Conservation (phyloP, 2,888 invertebrate genomes). For the Ceriagrion tenellum region DNA sequence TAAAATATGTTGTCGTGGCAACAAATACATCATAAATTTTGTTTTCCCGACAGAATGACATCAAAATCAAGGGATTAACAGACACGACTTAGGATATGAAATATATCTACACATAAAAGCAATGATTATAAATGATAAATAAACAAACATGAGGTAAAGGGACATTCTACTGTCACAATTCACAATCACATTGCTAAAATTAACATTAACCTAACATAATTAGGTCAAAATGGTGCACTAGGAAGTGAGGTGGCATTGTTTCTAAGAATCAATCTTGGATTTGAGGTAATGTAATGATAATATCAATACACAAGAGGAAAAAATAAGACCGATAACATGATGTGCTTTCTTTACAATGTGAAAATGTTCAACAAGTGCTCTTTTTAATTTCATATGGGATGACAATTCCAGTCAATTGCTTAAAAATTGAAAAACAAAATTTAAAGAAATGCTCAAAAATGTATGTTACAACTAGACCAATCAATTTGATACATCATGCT, state of each 20-base stretch:
- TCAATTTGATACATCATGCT: background rate
- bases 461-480: background rate
- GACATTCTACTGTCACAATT: conserved; percentile 1
- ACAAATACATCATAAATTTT: background rate
- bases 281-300: background rate
- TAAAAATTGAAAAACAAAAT: conserved; percentile 15
- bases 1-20: conserved; percentile 8
- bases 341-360: background rate
- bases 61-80: background rate
- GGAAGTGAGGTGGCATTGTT: background rate
- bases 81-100: background rate
- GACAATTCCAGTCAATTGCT: background rate
- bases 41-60: background rate
- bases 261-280: background rate
- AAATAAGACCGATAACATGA: background rate
- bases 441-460: background rate
- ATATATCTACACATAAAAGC: conserved; percentile 1
- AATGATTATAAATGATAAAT: background rate
- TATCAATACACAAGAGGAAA: background rate
- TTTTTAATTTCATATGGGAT: background rate
- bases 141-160: conserved; percentile 38
- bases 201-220: background rate
- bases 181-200: background rate
- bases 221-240: background rate
- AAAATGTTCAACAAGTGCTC: conserved; percentile 12